Evolutionary conservation across 1,140 invertebrate genomes (phyloP), one percentile per base, ranked within the genome.

Genomic region (Steinernema khuongi): DNA sequence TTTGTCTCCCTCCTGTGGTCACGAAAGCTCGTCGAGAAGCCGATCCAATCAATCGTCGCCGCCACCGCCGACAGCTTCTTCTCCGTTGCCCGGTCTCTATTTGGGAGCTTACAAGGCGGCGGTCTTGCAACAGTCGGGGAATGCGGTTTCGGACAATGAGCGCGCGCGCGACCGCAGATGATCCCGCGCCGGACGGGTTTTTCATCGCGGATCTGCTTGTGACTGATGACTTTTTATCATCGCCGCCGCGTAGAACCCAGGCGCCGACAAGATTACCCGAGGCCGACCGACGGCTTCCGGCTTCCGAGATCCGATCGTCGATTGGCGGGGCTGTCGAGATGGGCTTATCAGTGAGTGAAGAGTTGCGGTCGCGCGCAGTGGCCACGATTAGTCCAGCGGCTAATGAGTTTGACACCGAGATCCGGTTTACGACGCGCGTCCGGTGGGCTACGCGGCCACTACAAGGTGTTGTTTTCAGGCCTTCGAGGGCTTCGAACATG

Each of bases 141-240:
- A 60, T 60, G 50, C 50, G 50, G 50, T 60, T 60, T 60, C 50
- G 50, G 50, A 60, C 50, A 60, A 60, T 60, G 50, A 60, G 50
- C 50, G 50, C 14, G 36, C 7, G 36, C 36, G 36, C 36, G n/a
- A 41, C 36, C 36, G 36, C 36, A 41, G 36, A 41, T 41, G 7
- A 41, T 41, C 36, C 36, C 7, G 7, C 50, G 11, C 50, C 22
- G 19, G 50, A 22, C 50, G 26, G 50, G 50, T 60, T 60, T 60
- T 60, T 60, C 50, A 60, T 60, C 50, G 50, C 50, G 50, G 11
- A 60, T 60, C 50, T 26, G 50, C 50, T 60, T 60, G 11, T 60
- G 50, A 60, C 50, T 60, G 50, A 60, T 60, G 50, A 60, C 50
- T 60, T 60, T 60, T 60, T 60, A 60, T 60, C 50, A 60, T 60